Percentiles rank a stretch among this genome's conserved stretches.
These are phyloP conservation scores for Crocodylus rhombifer DNA, from an alignment of 2,797 vertebrate genomes.

Conservation along the genomic window DNA sequence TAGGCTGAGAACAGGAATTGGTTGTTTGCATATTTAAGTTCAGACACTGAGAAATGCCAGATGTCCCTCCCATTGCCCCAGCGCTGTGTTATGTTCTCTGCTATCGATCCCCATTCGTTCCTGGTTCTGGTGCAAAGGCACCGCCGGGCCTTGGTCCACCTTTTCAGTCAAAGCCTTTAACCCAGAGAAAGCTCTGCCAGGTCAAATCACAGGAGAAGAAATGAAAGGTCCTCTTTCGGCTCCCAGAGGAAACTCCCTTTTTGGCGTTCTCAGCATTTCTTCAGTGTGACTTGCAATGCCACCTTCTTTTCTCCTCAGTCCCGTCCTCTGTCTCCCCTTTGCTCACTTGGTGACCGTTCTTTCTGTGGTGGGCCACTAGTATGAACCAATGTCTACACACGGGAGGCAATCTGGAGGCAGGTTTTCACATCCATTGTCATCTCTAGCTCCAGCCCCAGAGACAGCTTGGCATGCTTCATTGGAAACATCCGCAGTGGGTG, in stretches of 20 bases:
- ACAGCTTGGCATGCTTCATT: background rate
- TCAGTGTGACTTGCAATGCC: background rate
- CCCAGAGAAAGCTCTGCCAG: background rate
- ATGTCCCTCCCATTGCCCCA: background rate
- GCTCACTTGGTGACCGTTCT: background rate
- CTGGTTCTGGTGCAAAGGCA: background rate
- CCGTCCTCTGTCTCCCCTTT: background rate
- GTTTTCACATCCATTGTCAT: background rate
- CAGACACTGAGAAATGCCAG: background rate
- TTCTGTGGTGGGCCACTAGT: background rate
- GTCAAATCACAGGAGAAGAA: background rate
- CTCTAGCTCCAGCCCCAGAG: background rate
- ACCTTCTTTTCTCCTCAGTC: background rate
- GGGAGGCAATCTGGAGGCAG: background rate
- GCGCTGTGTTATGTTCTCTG: background rate
- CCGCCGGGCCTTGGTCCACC: background rate
- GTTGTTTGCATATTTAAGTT: background rate
- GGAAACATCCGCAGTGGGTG: no score
- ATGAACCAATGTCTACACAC: background rate
- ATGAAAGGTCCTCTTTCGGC: background rate
- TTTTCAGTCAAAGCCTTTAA: background rate
- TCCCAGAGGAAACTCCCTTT: background rate
- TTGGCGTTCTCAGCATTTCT: background rate
- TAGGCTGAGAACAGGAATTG: background rate
- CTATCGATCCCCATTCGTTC: background rate